Base-by-base conservation (phyloP, 1,140 invertebrate species). In the Aphelinus certus region DNA sequence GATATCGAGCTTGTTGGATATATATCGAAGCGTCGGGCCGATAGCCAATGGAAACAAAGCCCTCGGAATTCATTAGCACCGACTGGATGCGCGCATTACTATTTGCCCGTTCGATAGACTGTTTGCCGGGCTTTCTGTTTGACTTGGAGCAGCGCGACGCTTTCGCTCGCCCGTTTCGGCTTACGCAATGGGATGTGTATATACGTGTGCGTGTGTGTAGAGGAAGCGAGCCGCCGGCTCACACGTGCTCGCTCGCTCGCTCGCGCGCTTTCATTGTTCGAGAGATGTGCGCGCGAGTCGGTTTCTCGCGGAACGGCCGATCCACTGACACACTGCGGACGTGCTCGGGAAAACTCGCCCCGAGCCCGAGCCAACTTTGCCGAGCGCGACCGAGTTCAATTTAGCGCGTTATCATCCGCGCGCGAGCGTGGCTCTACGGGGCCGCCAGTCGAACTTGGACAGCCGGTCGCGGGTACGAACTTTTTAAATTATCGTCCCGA, bases 241-340 rank as follows among this genome's bases (percentile, higher is more conserved):
- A n/a, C 61, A 63, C 46, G 10, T 10, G 9, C 46, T 42, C 42
- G 4, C 56, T 57, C 42, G 4, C 56, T 57, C 48, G 3, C 26
- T 26, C 26, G 26, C 26, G 26, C 58, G n/a, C 58, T 43, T 45
- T 64, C 53, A 57, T 63, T 71, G 70, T 71, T 71, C 47, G 42
- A 26, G 26, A 26, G 26, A 26, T 26, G 26, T 26, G n/a, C n/a
- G 47, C 48, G 47, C 42, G 4, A 57, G 9, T 67, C 43, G 58
- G 60, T 71, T 62, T 63, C 61, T 56, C 70, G 68, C 47, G 57
- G 47, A 63, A 63, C 4, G 58, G 45, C 67, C 75, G 82, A 74
- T 81, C 80, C 74, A 82, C 81, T 83, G 82, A 83, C 81, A 84
- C 76, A 84, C 78, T 82, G 77, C 75, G 75, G 63, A 26, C 53